Evolutionary conservation across 2,113 vertebrate genomes (phyloP).

Genomic region (Tragelaphus strepsiceros): DNA sequence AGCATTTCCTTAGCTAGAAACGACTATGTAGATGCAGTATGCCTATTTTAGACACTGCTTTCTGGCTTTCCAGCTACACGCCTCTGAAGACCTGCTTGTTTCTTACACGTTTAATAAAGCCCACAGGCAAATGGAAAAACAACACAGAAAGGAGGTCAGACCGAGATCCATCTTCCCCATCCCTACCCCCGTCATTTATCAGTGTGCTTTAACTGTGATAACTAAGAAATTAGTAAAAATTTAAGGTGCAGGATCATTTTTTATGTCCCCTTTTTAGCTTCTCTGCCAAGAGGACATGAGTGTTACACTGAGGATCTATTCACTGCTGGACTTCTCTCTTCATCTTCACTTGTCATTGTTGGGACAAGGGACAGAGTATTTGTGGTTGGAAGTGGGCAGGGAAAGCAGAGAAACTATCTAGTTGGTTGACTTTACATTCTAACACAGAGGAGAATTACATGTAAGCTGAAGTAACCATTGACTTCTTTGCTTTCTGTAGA

Average conservation of each 20-base stretch:
- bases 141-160: conserved; percentile 57
- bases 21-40: neutral
- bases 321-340: neutral
- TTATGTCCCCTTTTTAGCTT: neutral
- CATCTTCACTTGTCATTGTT: neutral
- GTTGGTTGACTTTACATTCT: neutral
- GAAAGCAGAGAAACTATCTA: neutral
- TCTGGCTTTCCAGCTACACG: conserved; percentile 25
- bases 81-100: neutral
- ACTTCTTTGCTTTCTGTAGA: neutral
- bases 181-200: neutral
- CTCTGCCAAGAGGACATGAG: neutral
- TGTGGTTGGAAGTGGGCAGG: accelerated
- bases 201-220: neutral
- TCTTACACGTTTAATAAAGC: conserved; percentile 72
- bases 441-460: neutral
- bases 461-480: neutral
- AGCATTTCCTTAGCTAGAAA: neutral
- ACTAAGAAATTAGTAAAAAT: neutral
- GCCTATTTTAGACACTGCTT: neutral
- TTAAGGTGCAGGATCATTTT: neutral
- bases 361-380: neutral
- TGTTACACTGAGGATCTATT: neutral
- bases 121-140: conserved; percentile 64
- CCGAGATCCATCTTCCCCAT: neutral